Base-by-base conservation (phyloP, 2,888 invertebrate genomes). In the Eledone cirrhosa region DNA sequence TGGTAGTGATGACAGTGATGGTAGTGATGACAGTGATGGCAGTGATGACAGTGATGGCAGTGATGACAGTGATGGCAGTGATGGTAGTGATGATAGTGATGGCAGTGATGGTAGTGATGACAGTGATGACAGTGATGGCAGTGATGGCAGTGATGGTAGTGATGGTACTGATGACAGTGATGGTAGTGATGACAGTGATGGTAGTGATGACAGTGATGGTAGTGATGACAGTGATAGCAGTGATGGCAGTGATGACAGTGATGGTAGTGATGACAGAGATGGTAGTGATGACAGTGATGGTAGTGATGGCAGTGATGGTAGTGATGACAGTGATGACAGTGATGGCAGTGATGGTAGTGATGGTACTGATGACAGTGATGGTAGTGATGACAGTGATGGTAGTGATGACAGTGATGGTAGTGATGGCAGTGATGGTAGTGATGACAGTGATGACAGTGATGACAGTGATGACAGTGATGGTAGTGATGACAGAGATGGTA, bases 331-430 rank as follows among this genome's bases (percentile, higher is more conserved):
- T 19, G 19, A 24, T 19, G 19, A 24, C n/a, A n/a, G 27, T 19
- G 19, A 24, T 19, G 77, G 19, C 27, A 24, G 72, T 69, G 72
- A 24, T 69, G 27, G 27, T 69, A 24, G 72, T 69, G 72, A 27
- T 69, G 27, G 27, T 24, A 69, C 22, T 69, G 72, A 27, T 69
- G 72, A 27, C 27, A 24, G 72, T 72, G 72, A 22, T 69, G 27
- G 27, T 24, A 24, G 72, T 69, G 72, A 24, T 69, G 72, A 24
- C 27, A 69, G 72, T 69, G 72, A 24, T 69, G 72, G 27, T 27
- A 69, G 72, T 69, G 27, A 24, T 69, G 72, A 69, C 72, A 69
- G 72, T 69, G 72, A 24, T 24, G 72, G 72, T 69, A 69, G 72
- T 69, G 72, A 24, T 69, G 27, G 27, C 27, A 69, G 72, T 69